A percentile compares a stretch with the other conserved stretches of the same genome.
phyloP scores from a whole-genome alignment of 1,140 invertebrate genomes.

The Pogonognathellus flavescens region DNA sequence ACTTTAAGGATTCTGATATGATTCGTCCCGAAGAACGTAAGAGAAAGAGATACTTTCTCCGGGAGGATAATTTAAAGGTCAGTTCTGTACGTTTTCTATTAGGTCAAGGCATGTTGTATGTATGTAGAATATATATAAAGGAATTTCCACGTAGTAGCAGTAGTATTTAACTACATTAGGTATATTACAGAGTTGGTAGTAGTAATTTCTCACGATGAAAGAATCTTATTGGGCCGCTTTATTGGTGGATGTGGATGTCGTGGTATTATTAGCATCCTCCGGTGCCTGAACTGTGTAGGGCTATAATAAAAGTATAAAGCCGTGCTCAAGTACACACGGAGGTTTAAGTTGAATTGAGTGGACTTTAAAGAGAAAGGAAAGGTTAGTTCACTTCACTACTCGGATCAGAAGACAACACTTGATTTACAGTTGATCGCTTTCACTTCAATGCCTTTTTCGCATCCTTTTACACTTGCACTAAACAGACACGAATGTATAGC shows the following conservation, averaged over 20 bases:
- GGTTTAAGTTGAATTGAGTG: background rate
- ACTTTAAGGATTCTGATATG: no score
- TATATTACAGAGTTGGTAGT: no score
- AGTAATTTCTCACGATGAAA: background rate
- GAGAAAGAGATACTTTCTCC: no score
- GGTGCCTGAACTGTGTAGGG: background rate
- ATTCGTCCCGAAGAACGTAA: no score
- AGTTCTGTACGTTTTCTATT: no score
- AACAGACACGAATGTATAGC: no score
- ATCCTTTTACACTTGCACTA: slow-evolving; percentile 15
- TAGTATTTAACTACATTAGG: no score
- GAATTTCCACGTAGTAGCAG: no score
- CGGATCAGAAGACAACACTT: slow-evolving; percentile 38
- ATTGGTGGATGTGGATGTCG: background rate
- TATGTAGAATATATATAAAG: no score
- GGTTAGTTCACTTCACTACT: slow-evolving; percentile 33
- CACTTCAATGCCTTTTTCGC: slow-evolving; percentile 24
- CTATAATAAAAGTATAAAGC: background rate
- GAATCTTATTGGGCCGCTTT: background rate
- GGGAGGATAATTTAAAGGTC: no score
- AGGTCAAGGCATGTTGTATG: no score
- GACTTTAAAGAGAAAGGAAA: slow-evolving; percentile 36
- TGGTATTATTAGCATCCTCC: background rate
- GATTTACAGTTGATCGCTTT: slow-evolving; percentile 42
- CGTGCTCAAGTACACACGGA: background rate